phyloP scores from a whole-genome alignment of 2,113 vertebrate genomes.

The Petroica traversi region DNA sequence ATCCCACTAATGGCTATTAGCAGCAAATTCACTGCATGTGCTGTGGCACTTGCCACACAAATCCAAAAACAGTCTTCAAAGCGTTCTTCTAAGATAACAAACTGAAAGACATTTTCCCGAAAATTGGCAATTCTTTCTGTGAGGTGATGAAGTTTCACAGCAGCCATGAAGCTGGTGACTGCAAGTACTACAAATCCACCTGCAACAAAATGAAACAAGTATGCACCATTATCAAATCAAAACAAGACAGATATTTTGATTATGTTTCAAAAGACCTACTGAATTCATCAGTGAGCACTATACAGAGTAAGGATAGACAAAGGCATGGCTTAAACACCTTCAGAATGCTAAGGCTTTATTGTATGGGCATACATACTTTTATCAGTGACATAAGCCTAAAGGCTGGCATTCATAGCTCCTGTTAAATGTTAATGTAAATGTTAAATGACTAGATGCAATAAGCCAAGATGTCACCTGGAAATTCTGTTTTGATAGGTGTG shows the following conservation, averaged over 20 bases:
- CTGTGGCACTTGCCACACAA: conserved; percentile 84
- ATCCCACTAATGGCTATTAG: conserved; percentile 87
- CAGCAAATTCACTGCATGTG: conserved; percentile 83
- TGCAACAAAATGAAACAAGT: conserved; percentile 60
- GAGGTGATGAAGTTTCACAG: conserved; percentile 82
- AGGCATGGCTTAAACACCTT: background rate
- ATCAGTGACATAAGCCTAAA: background rate
- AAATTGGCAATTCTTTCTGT: conserved; percentile 91
- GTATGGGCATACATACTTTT: background rate
- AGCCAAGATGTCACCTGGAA: background rate
- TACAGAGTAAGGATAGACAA: background rate
- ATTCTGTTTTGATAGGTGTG: background rate
- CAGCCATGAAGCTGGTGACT: conserved; percentile 85
- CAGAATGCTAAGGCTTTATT: background rate
- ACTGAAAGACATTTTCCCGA: conserved; percentile 83
- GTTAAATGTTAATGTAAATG: background rate
- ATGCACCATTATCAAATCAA: background rate
- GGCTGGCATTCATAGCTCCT: background rate
- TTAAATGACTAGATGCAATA: background rate
- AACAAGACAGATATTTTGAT: background rate
- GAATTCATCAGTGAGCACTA: background rate
- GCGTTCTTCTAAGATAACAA: conserved; percentile 83
- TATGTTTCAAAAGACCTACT: background rate
- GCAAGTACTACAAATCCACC: conserved; percentile 81
- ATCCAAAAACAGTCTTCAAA: conserved; percentile 92